phyloP scores from a whole-genome alignment of 2,888 invertebrate genomes.

The Ormia ochracea region DNA sequence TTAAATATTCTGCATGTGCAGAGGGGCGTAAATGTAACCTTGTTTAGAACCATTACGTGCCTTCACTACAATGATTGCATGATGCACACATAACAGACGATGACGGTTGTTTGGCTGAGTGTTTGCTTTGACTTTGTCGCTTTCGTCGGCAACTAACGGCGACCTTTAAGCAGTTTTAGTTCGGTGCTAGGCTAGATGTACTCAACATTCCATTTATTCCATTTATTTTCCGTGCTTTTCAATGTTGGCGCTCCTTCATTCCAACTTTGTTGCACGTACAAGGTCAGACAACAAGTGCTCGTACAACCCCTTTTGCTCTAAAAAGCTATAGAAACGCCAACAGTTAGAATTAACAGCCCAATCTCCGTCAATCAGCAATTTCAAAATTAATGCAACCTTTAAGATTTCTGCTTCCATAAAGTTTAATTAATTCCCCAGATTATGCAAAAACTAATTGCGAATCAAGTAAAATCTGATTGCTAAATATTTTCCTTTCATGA shows the following conservation, averaged over 20 bases:
- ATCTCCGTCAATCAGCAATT: background rate
- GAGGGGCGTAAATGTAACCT: constrained; percentile 58
- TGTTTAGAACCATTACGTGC: constrained; percentile 56
- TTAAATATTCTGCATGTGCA: constrained; percentile 44
- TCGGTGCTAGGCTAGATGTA: constrained; percentile 21
- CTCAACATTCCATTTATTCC: constrained; percentile 1
- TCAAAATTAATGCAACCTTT: constrained; percentile 6
- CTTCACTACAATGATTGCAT: constrained; percentile 52
- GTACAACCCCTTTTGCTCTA: no score
- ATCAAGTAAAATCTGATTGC: constrained; percentile 4
- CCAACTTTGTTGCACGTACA: constrained; percentile 11
- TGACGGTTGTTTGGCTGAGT: background rate
- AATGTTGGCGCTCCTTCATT: background rate
- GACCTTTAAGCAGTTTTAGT: constrained; percentile 17
- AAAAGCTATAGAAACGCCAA: constrained; percentile 35
- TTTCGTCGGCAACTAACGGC: background rate
- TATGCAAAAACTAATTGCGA: constrained; percentile 2
- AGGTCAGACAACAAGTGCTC: constrained; percentile 40
- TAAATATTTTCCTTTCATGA: background rate
- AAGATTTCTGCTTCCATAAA: background rate
- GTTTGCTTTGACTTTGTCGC: constrained; percentile 26
- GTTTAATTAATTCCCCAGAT: background rate
- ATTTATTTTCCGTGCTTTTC: background rate
- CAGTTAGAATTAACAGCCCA: background rate
- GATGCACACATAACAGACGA: constrained; percentile 35